These are phyloP conservation scores for Phragmatobia fuliginosa DNA, from an alignment of 2,888 invertebrate genomes.

Conservation along the genomic window DNA sequence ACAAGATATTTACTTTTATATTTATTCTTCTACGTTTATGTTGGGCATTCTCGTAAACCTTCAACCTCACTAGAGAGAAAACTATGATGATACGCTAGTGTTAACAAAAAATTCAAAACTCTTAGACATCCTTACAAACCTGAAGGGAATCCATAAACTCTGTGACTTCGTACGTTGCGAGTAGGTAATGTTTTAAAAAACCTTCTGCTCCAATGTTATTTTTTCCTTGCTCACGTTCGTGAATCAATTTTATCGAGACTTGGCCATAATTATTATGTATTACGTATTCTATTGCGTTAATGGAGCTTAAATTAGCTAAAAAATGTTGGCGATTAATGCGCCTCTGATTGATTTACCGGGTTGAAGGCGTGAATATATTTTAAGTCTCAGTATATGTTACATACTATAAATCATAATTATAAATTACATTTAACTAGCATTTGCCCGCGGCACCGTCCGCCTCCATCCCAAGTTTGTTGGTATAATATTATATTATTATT, in stretches of 20 bases:
- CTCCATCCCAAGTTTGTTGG: no score
- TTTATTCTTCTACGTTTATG: neutral
- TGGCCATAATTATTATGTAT: no score
- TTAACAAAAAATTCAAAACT: neutral
- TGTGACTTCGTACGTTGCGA: neutral
- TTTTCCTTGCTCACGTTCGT: neutral
- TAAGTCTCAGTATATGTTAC: neutral
- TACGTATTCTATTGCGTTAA: no score
- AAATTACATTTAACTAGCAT: neutral
- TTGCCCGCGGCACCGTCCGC: no score
- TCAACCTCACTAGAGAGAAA: neutral
- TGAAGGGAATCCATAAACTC: neutral
- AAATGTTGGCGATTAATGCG: neutral
- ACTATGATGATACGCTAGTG: neutral
- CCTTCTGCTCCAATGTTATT: no score
- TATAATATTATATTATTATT: no score
- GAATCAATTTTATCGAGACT: neutral
- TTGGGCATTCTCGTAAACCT: neutral
- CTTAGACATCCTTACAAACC: neutral
- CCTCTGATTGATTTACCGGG: neutral
- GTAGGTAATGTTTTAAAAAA: neutral
- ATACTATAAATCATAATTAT: neutral
- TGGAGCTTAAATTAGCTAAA: no score
- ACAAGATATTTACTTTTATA: neutral
- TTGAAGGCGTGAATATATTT: neutral